A percentile compares a stretch with the other conserved stretches of the same genome.
phyloP scores from a whole-genome alignment of 2,888 invertebrate genomes.

The Epistrophe grossulariae region DNA sequence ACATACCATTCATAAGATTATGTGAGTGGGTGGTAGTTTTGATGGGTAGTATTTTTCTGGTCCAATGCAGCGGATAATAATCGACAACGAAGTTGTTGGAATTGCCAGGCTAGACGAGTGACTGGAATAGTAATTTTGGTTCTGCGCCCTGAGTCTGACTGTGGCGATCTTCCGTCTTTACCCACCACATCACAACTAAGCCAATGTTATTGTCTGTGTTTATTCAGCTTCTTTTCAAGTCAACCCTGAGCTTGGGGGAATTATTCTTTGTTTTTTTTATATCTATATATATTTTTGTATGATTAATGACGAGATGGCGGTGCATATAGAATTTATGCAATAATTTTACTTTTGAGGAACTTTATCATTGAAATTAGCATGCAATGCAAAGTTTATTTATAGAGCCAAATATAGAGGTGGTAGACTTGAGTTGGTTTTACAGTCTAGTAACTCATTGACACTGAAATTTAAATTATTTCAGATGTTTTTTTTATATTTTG shows the following conservation, averaged over 20 bases:
- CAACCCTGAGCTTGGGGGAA: conserved; percentile 21
- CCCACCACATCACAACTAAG: conserved; percentile 19
- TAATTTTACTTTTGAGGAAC: conserved; percentile 30
- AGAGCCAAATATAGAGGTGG: not conserved
- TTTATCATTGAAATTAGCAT: conserved; percentile 46
- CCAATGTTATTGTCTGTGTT: conserved; percentile 59
- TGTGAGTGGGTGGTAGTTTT: conserved; percentile 19
- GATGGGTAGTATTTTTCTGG: conserved; percentile 62
- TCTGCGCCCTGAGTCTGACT: conserved; percentile 20
- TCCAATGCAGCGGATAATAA: conserved; percentile 69
- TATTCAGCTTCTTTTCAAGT: conserved; percentile 44
- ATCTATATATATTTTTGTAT: conserved; percentile 23
- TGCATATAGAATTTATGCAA: conserved; percentile 20
- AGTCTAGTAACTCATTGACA: conserved; percentile 39
- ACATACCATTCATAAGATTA: conserved; percentile 18
- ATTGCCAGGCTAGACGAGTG: conserved; percentile 52
- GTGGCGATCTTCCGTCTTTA: not conserved
- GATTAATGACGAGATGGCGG: conserved; percentile 37
- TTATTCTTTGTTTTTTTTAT: conserved; percentile 2
- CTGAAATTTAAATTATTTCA: conserved; percentile 33
- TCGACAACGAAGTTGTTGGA: conserved; percentile 47
- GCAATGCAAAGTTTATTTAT: conserved; percentile 31
- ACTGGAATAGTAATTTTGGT: conserved; percentile 62
- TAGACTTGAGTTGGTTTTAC: conserved; percentile 3
- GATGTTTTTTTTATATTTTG: not conserved